phyloP scores from a whole-genome alignment of 2,797 vertebrate species.

The Lepus oiostolus region DNA sequence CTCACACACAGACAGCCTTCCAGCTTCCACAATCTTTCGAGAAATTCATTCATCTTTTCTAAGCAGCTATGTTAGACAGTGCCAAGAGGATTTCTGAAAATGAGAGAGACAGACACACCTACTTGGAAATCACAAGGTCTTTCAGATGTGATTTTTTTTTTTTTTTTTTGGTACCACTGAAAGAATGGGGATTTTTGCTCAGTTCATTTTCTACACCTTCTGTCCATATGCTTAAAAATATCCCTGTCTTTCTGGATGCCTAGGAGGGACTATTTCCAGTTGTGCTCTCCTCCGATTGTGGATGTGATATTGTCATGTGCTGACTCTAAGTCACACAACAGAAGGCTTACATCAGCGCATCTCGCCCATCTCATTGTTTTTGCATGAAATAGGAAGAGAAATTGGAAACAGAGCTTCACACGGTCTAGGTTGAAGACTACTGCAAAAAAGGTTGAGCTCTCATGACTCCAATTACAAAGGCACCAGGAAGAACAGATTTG shows the following conservation, averaged over 20 bases:
- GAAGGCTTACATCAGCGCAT: constrained; percentile 36
- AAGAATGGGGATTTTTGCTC: constrained; percentile 36
- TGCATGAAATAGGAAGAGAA: constrained; percentile 45
- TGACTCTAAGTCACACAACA: constrained; percentile 57
- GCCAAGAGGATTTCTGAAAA: constrained; percentile 28
- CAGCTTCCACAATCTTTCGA: constrained; percentile 38
- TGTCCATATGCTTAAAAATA: not conserved
- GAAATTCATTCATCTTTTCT: constrained; percentile 68
- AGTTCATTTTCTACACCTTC: constrained; percentile 30
- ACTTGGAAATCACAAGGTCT: constrained; percentile 63
- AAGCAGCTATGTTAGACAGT: constrained; percentile 17
- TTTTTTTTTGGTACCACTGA: not conserved
- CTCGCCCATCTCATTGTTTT: constrained; percentile 26
- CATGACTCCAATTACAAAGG: constrained; percentile 15
- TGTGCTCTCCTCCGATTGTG: not conserved
- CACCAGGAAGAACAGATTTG: not conserved
- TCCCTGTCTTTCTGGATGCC: not conserved
- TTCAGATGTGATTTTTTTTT: constrained; percentile 55
- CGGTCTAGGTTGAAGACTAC: not conserved
- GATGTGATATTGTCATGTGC: constrained; percentile 42
- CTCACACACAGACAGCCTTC: constrained; percentile 1
- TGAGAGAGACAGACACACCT: constrained; percentile 40
- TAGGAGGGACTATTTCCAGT: not conserved
- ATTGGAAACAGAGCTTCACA: constrained; percentile 52
- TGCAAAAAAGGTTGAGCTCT: constrained; percentile 45